Conservation (phyloP, 2,888 invertebrate species). For the Cancer borealis region DNA sequence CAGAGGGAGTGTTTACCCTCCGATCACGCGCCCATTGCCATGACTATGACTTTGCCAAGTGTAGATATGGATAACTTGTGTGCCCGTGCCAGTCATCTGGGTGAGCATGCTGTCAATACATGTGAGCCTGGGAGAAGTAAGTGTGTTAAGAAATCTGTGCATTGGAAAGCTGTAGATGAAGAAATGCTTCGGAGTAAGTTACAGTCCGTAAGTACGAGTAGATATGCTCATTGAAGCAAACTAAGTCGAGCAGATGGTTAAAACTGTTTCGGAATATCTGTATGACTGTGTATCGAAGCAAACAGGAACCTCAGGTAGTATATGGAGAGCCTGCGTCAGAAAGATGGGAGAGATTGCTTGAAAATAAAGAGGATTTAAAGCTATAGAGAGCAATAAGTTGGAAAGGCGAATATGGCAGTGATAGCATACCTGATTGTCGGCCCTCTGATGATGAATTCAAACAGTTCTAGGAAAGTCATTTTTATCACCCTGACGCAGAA, state of each 20-base stretch:
- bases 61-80: too few species aligned
- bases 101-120: too few species aligned
- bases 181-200: too few species aligned
- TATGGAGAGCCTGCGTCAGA: neutral
- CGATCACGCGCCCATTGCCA: neutral
- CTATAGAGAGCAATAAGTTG: constrained; percentile 8
- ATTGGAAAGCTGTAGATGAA: too few species aligned
- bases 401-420: neutral
- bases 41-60: too few species aligned
- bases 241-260: neutral
- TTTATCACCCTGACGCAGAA: neutral
- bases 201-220: constrained; percentile 27
- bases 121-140: too few species aligned
- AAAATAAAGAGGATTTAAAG: neutral
- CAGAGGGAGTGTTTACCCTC: neutral
- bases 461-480: neutral
- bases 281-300: constrained; percentile 14
- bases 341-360: neutral
- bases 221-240: neutral
- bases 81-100: too few species aligned
- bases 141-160: too few species aligned
- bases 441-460: neutral
- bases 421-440: neutral
- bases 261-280: neutral
- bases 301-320: neutral